Base-by-base conservation (phyloP, 2,113 vertebrate species). In the Polyodon spathula region DNA sequence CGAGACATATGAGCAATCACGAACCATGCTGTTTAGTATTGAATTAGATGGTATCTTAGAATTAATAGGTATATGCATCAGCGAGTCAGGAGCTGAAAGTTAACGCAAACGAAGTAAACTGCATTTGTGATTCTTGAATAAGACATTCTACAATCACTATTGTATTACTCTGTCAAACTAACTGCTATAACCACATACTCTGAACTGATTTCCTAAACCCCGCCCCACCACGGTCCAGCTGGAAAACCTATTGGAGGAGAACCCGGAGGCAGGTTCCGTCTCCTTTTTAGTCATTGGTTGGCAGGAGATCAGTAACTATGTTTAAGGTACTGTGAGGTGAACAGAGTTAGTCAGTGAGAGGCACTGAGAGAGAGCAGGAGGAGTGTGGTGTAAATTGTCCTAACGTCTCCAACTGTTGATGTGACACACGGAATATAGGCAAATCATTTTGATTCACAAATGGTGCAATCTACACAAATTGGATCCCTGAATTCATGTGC, bases 321-420 rank as follows among this genome's bases (percentile, higher is more conserved):
- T 94, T 96, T 94, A 97, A 95, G 89, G 87, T 93, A 85, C 91
- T 93, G 89, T 88, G 93, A 91, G 89, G 91, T 86, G 90, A 90
- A 86, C 89, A 81, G 90, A 90, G 89, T 89, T 88, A 93, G 91
- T 93, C 91, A 79, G 91, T 81, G 74, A 78, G 81, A 81, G 77
- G 72, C 78, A 70, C 71, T 78, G 73, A 15, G 44, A 74, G 65
- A 65, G 58, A 66, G 69, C 12, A 48, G 66, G 58, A 65, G 54
- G 67, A 53, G 43, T 41, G 56, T 72, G 77, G 75, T 75, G 39
- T 65, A 51, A 73, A 71, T 62, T 80, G 40, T 42, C 64, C 44
- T 46, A 48, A 42, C 50, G 61, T 62, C 64, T 48, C 63, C 58
- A 68, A 64, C 67, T 63, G 44, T 50, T 55, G 57, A 42, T 50